Conservation (phyloP, 2,888 invertebrate species). For the Ernsta delagoae region DNA sequence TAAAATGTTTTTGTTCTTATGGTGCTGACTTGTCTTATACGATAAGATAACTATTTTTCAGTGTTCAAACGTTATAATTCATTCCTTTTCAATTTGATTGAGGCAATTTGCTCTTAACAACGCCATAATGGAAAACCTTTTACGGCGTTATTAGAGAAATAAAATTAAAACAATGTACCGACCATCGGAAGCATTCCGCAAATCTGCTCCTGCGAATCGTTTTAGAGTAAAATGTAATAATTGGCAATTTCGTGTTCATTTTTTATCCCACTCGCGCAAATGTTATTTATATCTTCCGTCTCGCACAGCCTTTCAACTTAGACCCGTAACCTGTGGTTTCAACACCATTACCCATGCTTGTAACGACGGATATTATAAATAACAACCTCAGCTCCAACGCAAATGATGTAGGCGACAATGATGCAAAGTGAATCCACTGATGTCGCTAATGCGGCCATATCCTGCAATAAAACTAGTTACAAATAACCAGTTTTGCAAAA, state of each 20-base stretch:
- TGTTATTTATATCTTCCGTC: not conserved
- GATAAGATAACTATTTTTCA: no score
- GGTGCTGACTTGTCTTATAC: no score
- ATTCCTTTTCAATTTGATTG: slow-evolving; percentile 5
- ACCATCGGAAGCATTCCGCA: slow-evolving; percentile 30
- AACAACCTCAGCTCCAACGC: slow-evolving; percentile 9
- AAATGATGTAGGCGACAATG: slow-evolving; percentile 12
- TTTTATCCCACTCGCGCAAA: not conserved
- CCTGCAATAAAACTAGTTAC: not conserved
- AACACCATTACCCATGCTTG: slow-evolving; percentile 29
- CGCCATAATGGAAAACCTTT: slow-evolving; percentile 30
- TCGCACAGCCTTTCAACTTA: slow-evolving; percentile 25
- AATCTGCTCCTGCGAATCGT: slow-evolving; percentile 33
- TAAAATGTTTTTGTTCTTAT: no score
- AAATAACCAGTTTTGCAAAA: not conserved
- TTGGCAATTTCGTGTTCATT: slow-evolving; percentile 31
- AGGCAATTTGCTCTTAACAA: not conserved
- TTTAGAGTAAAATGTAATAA: slow-evolving; percentile 34
- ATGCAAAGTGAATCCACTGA: not conserved
- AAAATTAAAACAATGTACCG: slow-evolving; percentile 19
- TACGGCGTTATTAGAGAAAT: slow-evolving; percentile 25
- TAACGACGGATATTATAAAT: slow-evolving; percentile 35
- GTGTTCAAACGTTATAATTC: not conserved
- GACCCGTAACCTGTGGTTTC: slow-evolving; percentile 34
- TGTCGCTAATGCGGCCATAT: not conserved